Evolutionary conservation across 2,797 vertebrate genomes (phyloP).

Genomic region (Catamblyrhynchus diadema): DNA sequence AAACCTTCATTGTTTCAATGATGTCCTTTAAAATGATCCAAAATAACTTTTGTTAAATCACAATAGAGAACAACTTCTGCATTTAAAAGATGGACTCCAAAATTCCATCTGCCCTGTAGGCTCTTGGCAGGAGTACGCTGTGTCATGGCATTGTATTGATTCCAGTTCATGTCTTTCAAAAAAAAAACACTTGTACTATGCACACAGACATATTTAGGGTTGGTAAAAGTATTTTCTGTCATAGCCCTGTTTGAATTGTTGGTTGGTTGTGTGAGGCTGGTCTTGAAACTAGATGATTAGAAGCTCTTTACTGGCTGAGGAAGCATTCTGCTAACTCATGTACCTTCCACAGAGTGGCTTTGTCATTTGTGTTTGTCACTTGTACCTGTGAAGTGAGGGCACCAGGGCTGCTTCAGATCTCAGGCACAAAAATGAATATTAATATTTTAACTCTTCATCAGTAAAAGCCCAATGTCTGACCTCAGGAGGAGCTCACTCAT

Average conservation of each 20-base stretch:
- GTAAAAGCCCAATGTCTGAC: neutral
- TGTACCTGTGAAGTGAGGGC: neutral
- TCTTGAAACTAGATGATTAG: neutral
- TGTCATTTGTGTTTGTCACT: neutral
- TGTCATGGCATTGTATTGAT: neutral
- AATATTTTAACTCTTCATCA: neutral
- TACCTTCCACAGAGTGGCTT: neutral
- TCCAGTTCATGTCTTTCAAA: neutral
- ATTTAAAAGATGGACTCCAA: neutral
- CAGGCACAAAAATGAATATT: fast-evolving
- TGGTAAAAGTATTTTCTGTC: neutral
- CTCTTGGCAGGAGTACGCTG: fast-evolving
- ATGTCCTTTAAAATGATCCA: neutral
- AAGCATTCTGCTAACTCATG: fast-evolving
- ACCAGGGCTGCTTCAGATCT: neutral
- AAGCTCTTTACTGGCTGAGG: neutral
- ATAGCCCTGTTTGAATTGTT: neutral
- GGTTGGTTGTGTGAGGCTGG: neutral
- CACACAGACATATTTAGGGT: neutral
- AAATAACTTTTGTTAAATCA: neutral
- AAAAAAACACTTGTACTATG: fast-evolving
- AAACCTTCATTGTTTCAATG: neutral
- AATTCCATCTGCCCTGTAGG: neutral
- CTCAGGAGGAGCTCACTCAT: neutral
- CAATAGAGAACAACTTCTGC: neutral